Base-by-base conservation (phyloP, 2,888 invertebrate species). In the Atrina japonica region DNA sequence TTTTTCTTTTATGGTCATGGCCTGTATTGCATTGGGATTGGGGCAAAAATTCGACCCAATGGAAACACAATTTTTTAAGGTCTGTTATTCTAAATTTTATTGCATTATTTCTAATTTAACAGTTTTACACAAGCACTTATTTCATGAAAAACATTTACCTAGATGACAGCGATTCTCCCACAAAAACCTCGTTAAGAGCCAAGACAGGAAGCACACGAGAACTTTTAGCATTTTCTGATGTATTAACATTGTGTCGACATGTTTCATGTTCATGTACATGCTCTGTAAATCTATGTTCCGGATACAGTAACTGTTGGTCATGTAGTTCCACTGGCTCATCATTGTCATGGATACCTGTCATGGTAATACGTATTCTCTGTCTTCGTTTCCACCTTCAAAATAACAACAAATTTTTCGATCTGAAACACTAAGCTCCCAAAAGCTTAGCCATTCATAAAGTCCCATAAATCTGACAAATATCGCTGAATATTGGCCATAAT, bases 161-260 rank as follows among this genome's bases (percentile, higher is more conserved):
- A 0, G 99, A 97, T 14, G 99, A 97, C 74, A 98, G 93, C 65
- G 95, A 95, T 92, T 99, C 99, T 0, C 99, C 99, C 87, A 99
- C 95, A 88, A 98, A 99, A 27, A 99, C 97, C 93, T 99, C 99
- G 90, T 99, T 99, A n/a, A 99, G 92, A 0, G 98, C 98, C 82
- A 98, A 91, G 86, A 95, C 95, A 0, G 99, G 98, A 56, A 98
- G 91, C 52, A 95, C 93, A 77, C 83, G 66, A 0, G 69, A 59
- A 14, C 74, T 66, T 6, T 61, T 56, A 1, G 65, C 53, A 58
- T 74, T 59, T 3, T 66, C 64, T 29, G 66, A 58, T 47, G 76
- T 61, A 66, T 75, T 78, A 0, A 70, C 63, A 43, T 56, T 41
- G 45, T 74, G 70, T 7, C 71, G 61, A 64, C 68, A 74, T 25